phyloP scores from a whole-genome alignment of 1,140 invertebrate genomes.

The Lordiphosa stackelbergi region DNA sequence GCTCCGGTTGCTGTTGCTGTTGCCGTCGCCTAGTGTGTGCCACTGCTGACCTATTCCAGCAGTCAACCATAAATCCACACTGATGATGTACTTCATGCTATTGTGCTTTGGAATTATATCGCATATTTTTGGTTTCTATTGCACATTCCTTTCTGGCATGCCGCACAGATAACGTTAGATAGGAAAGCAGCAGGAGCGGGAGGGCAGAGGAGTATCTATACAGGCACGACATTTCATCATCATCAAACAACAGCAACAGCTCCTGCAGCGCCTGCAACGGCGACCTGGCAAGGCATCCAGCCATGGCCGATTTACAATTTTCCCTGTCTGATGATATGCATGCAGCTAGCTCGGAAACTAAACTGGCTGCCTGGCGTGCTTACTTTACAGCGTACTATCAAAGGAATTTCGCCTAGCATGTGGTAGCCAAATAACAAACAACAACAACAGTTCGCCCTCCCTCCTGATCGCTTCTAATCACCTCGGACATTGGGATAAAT shows the following conservation, averaged over 20 bases:
- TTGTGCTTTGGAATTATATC: conserved; percentile 74
- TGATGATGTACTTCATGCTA: conserved; percentile 75
- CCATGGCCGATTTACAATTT: neutral
- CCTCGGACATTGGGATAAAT: conserved; percentile 17
- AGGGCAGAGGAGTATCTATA: conserved; percentile 35
- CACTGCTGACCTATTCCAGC: conserved; percentile 72
- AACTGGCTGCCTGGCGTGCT: conserved; percentile 8
- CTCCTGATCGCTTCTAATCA: conserved; percentile 28
- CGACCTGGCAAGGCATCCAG: conserved; percentile 24
- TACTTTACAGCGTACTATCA: conserved; percentile 19
- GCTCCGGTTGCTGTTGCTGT: conserved; percentile 2
- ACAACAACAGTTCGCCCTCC: conserved; percentile 9
- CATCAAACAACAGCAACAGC: conserved; percentile 57
- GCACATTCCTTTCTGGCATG: conserved; percentile 71
- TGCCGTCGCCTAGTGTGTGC: conserved; percentile 60
- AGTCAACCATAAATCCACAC: conserved; percentile 75
- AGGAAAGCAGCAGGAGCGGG: neutral
- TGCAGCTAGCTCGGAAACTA: neutral
- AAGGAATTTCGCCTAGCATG: conserved; percentile 41
- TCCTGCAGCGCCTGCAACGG: conserved; percentile 17
- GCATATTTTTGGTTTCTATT: conserved; percentile 75
- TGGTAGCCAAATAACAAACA: conserved; percentile 4
- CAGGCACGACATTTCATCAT: conserved; percentile 71
- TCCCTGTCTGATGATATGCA: conserved; percentile 63
- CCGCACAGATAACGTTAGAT: conserved; percentile 17